Evolutionary conservation across 2,113 vertebrate genomes (phyloP), one percentile per base, ranked within the genome.

Genomic region (Entosphenus tridentatus): DNA sequence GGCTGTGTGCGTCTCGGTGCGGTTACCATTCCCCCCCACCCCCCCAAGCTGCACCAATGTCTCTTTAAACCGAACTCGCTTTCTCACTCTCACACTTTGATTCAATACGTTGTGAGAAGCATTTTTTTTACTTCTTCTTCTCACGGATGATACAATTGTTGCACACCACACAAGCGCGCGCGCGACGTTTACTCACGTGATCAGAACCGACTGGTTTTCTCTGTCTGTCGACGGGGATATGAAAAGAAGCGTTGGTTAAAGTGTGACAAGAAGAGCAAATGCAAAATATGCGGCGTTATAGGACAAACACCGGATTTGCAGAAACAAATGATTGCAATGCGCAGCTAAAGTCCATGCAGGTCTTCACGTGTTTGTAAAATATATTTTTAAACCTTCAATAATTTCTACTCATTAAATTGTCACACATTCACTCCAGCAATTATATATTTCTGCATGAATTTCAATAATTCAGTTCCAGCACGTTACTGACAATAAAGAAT

Each of bases 161-260:
- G 88, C 88, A 79, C 93, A 96, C 76, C 91, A 95, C 81, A 95
- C 88, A 79, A 92, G 95, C 81, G 93, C 89, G 93, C 89, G 76
- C 86, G 83, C 68, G 95, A 93, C 1, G 87, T 96, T 76, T 77
- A 65, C 62, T 65, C 62, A 65, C 62, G 62, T 65, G 62, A 65
- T 65, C 62, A 65, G 62, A 21, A 65, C 21, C n/a, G 62, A 65
- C 62, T 65, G 62, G 62, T 65, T 65, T 65, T 65, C 62, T 21
- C 62, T 8, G 62, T 65, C 62, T 65, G 62, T 18, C n/a, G 62
- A 18, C n/a, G 62, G 18, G 62, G 18, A 65, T 65, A 69, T 10
- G 65, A 59, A 18, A 55, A 55, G 9, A 54, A 18, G 58, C 39
- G 8, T n/a, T 10, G 55, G 57, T 10, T 14, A 39, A 39, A 39